Evolutionary conservation across 2,113 vertebrate genomes (phyloP), one percentile per base, ranked within the genome.

Genomic region (Suricata suricatta): DNA sequence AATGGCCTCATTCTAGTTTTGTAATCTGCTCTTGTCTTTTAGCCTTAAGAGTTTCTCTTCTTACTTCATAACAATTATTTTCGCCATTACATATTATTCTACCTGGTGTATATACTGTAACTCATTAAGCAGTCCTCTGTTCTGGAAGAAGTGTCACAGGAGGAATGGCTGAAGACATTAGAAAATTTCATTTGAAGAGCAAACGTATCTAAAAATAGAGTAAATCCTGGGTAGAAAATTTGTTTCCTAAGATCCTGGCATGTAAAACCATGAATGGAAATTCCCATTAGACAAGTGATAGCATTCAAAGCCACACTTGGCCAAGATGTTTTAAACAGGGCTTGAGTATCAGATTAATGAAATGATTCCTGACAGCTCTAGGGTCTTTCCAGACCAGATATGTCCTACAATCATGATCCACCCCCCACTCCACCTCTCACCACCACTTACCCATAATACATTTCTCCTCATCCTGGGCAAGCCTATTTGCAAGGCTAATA

Each of bases 401-500:
- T 68, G 4, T 88, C 57, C 60, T 88, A 19, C 25, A 84, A 97
- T 97, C 69, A 72, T 71, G 69, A 80, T 90, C 35, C 3, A 77
- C 27, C 69, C 27, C 2, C 0, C 27, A 60, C 21, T 60, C 57
- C 57, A 60, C 57, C 57, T 60, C 57, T 60, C 57, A 60, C 52
- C 27, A 33, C 9, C 69, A 74, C 29, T 87, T 94, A 82, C 66
- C 84, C 81, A 94, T 94, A 94, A 88, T 81, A 71, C 90, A 82
- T 57, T 95, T 79, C 57, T 90, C 12, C 69, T 94, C 44, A 96
- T n/a, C 41, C 44, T 85, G 63, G 88, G 90, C 76, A 95, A 96
- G 84, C 60, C 92, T 81, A 98, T 98, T 98, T 98, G 96, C 98
- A 98, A 98, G 94, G 97, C 96, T 98, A 98, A 98, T 98, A 97